phyloP scores from a whole-genome alignment of 2,113 vertebrate species.

The Tragelaphus imberbis region DNA sequence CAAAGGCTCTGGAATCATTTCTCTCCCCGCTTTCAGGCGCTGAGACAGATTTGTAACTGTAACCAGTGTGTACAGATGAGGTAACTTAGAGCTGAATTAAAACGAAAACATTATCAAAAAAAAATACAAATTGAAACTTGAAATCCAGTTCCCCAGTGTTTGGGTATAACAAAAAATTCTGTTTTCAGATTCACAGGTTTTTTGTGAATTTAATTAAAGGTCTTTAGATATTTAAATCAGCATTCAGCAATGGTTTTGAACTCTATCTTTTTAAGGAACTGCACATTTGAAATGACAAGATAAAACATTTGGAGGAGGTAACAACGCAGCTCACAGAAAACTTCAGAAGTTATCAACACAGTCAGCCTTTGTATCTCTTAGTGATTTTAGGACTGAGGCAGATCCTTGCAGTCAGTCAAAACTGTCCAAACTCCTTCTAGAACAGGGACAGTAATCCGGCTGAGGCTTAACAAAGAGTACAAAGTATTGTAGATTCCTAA shows the following conservation, averaged over 20 bases:
- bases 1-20: neutral
- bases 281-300: neutral
- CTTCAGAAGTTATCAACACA: constrained; percentile 32
- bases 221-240: neutral
- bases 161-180: neutral
- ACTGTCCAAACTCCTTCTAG: constrained; percentile 48
- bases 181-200: neutral
- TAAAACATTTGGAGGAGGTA: constrained; percentile 26
- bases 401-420: constrained; percentile 50
- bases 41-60: neutral
- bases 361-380: constrained; percentile 45
- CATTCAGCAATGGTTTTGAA: neutral
- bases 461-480: constrained; percentile 62
- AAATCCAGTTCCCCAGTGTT: neutral
- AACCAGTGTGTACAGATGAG: neutral
- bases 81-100: neutral
- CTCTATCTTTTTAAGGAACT: neutral
- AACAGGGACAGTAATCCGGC: constrained; percentile 61
- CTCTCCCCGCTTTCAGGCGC: neutral
- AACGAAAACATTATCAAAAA: neutral
- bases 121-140: neutral
- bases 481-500: constrained; percentile 30
- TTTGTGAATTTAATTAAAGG: neutral
- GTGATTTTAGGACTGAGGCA: constrained; percentile 41
- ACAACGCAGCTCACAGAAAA: constrained; percentile 19